These are phyloP conservation scores for Autographa pulchrina DNA, from an alignment of 2,888 invertebrate genomes.

Conservation along the genomic window DNA sequence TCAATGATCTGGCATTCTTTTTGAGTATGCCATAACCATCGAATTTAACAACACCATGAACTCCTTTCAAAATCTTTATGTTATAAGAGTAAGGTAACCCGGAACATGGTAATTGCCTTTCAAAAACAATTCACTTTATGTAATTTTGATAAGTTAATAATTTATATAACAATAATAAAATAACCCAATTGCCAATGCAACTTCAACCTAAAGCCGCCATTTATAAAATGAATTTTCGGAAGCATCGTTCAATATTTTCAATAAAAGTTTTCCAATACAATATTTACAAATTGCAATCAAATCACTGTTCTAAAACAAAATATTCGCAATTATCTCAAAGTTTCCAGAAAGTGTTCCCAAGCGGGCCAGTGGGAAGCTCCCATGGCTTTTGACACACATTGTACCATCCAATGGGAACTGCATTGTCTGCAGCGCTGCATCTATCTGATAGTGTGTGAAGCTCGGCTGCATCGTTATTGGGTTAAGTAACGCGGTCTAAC, in stretches of 20 bases:
- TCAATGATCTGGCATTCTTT: constrained; percentile 1
- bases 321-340: constrained; percentile 11
- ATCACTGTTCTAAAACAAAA: not conserved
- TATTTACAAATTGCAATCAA: not conserved
- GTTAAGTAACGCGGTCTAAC: constrained; percentile 51
- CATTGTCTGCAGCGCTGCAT: constrained; percentile 49
- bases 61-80: not conserved
- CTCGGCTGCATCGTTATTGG: constrained; percentile 47
- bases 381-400: constrained; percentile 53
- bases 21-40: not conserved
- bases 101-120: not conserved
- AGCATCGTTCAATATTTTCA: not conserved
- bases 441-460: constrained; percentile 59
- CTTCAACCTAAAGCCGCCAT: too few species aligned
- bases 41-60: not conserved
- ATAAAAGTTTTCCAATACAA: not conserved
- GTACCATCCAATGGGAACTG: constrained; percentile 52
- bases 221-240: not conserved
- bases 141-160: too few species aligned
- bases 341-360: constrained; percentile 47
- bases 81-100: not conserved
- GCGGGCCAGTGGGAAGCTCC: constrained; percentile 40
- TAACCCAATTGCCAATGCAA: too few species aligned
- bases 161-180: too few species aligned
- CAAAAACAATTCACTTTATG: not conserved